Percentiles rank a stretch among this genome's conserved stretches.
These are phyloP conservation scores for Nomada goodeniana DNA, from an alignment of 2,888 invertebrate species.

Conservation along the genomic window DNA sequence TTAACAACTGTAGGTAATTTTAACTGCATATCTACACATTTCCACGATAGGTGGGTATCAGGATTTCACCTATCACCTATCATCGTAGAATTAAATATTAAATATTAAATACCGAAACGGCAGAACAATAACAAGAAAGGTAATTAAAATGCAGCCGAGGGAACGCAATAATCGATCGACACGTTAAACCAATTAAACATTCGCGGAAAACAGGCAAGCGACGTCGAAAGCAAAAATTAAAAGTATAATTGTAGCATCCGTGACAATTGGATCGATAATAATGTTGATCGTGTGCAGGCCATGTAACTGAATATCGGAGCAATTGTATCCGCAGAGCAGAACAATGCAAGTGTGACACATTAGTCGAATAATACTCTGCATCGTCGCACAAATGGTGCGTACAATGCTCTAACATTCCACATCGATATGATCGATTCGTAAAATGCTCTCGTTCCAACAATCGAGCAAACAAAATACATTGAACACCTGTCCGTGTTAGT, in stretches of 20 bases:
- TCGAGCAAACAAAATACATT: slow-evolving; percentile 1
- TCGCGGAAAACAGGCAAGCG: too few species aligned
- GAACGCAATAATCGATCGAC: too few species aligned
- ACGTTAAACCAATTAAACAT: too few species aligned
- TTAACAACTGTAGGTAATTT: background rate
- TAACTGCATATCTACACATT: background rate
- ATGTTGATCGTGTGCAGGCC: background rate
- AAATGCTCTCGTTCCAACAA: background rate
- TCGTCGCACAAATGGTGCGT: background rate
- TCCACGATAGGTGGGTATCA: background rate
- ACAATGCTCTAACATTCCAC: slow-evolving; percentile 19
- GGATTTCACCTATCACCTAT: background rate
- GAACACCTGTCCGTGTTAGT: background rate
- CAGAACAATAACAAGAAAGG: too few species aligned
- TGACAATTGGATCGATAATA: background rate
- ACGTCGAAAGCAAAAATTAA: background rate
- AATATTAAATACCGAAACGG: too few species aligned
- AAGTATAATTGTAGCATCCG: too few species aligned
- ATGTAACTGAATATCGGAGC: background rate
- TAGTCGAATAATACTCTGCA: slow-evolving; percentile 7
- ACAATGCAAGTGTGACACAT: slow-evolving; percentile 14
- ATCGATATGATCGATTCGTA: background rate
- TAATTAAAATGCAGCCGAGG: too few species aligned
- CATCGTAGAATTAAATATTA: too few species aligned
- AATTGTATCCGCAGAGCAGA: slow-evolving; percentile 12